Conservation (phyloP, 2,888 invertebrate genomes). For the Zhuqinia jingwanae region DNA sequence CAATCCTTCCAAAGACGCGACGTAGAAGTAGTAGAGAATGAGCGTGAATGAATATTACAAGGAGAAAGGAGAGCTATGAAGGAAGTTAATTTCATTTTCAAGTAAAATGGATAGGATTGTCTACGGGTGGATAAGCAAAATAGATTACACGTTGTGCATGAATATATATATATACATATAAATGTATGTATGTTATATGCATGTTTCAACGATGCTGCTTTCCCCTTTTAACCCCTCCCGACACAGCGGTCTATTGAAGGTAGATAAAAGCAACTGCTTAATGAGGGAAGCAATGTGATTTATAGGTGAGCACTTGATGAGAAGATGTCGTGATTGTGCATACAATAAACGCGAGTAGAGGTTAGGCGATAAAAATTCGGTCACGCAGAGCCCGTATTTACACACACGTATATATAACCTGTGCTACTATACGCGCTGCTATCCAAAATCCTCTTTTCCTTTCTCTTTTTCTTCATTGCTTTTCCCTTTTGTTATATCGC, state of each 20-base stretch:
- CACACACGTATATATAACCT: too few species aligned
- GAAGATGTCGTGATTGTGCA: constrained; percentile 78
- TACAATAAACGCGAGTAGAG: constrained; percentile 75
- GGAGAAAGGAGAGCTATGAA: constrained; percentile 15
- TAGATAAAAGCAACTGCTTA: constrained; percentile 72
- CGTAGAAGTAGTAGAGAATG: constrained; percentile 37
- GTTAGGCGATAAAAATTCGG: constrained; percentile 78
- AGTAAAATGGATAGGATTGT: constrained; percentile 66
- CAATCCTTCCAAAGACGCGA: constrained; percentile 15
- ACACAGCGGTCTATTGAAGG: constrained; percentile 69
- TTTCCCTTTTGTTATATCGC: constrained; percentile 4
- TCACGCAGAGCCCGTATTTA: constrained; percentile 75
- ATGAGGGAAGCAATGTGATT: constrained; percentile 77
- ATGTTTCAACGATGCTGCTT: constrained; percentile 64
- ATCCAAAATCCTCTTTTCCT: constrained; percentile 56
- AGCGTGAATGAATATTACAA: constrained; percentile 30
- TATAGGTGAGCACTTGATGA: constrained; percentile 78
- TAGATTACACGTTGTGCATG: constrained; percentile 53
- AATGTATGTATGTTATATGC: constrained; percentile 25
- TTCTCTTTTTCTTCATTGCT: constrained; percentile 34
- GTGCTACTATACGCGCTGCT: too few species aligned
- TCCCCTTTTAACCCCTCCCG: constrained; percentile 72
- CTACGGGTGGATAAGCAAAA: constrained; percentile 64
- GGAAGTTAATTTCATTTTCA: constrained; percentile 72
- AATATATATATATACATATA: constrained; percentile 7